Evolutionary conservation across 2,113 vertebrate genomes (phyloP).

Genomic region (Prionailurus viverrinus): DNA sequence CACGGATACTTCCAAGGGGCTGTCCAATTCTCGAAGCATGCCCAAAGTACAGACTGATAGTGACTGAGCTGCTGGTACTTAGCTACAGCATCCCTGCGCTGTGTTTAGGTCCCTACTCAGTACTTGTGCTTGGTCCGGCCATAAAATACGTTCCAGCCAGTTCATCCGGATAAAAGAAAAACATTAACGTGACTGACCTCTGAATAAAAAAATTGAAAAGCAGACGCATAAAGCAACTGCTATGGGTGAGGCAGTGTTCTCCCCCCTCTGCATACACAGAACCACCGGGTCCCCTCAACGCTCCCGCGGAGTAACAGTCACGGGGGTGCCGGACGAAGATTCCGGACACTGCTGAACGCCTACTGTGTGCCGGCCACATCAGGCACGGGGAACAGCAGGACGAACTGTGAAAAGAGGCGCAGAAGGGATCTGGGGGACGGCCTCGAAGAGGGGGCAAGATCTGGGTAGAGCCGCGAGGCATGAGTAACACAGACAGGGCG

Average conservation of each 20-base stretch:
- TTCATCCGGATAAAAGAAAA: not conserved
- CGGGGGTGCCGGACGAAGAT: not conserved
- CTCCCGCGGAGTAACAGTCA: not conserved
- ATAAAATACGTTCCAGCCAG: not conserved
- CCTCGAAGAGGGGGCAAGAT: not conserved
- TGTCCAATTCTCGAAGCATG: fast-evolving
- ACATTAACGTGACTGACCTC: not conserved
- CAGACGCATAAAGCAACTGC: not conserved
- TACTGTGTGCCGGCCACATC: fast-evolving
- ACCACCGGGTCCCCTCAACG: not conserved
- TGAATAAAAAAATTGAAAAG: not conserved
- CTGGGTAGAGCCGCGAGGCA: not conserved
- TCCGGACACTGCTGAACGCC: fast-evolving
- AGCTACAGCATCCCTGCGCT: fast-evolving
- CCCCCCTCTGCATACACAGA: not conserved
- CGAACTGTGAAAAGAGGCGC: fast-evolving
- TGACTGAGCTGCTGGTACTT: not conserved
- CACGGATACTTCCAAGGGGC: not conserved
- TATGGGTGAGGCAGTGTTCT: no score
- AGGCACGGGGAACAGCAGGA: not conserved
- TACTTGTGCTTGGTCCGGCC: not conserved
- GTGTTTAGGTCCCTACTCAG: not conserved
- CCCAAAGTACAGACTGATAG: not conserved
- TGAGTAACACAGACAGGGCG: fast-evolving
- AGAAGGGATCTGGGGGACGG: not conserved